Evolutionary conservation across 2,113 vertebrate genomes (phyloP), one percentile per base, ranked within the genome.

Genomic region (Mesoclemmys tuberculata): DNA sequence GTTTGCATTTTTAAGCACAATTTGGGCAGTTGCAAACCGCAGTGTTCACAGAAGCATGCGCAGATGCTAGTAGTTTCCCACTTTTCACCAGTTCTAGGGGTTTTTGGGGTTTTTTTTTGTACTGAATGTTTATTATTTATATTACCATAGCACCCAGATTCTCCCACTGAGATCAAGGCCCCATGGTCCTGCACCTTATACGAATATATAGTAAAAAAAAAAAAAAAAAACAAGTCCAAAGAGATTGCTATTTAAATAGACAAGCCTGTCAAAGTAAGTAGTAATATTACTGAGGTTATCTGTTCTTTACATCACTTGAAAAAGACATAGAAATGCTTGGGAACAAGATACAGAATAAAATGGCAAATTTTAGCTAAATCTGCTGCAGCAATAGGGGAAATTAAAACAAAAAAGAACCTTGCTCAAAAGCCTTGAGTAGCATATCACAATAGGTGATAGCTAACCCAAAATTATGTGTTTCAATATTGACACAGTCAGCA

Each of bases 81-180:
- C 88, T 82, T 92, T 3, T 75, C 90, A 81, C 5, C 52, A 2
- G 68, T 44, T 75, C 21, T 12, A 82, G 0, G 0, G 4, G 24
- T 84, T 82, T 35, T 64, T n/a, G n/a, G n/a, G n/a, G n/a, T 31
- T 41, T 51, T 1, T 79, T 9, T 82, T 71, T 55, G 10, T 86
- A 2, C 44, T 11, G 78, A 35, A 38, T 79, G 75, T 29, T 58
- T 87, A 22, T 29, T 81, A n/a, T 8, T 82, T 75, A 31, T 55
- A 82, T 71, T 80, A 55, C 90, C 84, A 75, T 14, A 38, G 7
- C 21, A 0, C 1, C 46, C n/a, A 87, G 46, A 89, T 4, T 44
- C 5, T 71, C 4, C 31, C 5, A 5, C 0, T 0, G 80, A 21
- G 5, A 35, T 7, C 3, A 92, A 88, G 93, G 41, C 2, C 10